Evolutionary conservation across 2,888 invertebrate genomes (phyloP), one percentile per base, ranked within the genome.

Genomic region (Luperina testacea): DNA sequence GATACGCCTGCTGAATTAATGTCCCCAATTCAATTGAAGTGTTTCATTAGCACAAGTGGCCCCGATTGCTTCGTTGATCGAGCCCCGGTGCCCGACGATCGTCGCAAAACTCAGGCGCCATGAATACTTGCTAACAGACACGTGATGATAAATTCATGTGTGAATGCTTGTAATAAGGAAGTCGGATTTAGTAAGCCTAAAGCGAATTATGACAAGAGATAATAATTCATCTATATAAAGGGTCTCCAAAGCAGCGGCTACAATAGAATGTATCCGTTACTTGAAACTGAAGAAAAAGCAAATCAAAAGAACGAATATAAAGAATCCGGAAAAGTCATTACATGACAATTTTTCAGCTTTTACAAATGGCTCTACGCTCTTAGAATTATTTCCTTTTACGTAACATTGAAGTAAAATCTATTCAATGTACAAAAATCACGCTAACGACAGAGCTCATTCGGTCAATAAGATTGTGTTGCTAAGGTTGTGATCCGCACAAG

Each of bases 11-110:
- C 93, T 94, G 95, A 96, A 96, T 96, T 95, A 96, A 95, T 95
- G 96, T 95, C 95, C 96, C 96, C 96, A 96, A 97, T 96, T 95
- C 96, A 96, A 96, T 97, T 96, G 95, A 95, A 96, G 94, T 95
- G 96, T 96, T 96, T 96, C 95, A 96, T 97, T 96, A 96, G 96
- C 94, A 95, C 96, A 97, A 97, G 97, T 97, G 97, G 97, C 94
- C 95, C 94, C 96, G 96, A 97, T 97, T 96, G 96, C 96, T 95
- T 95, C 95, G 96, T 95, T 95, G 94, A 93, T 95, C 93, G 94
- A 91, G 93, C 90, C 90, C 91, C 91, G 90, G 86, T 92, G 90
- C 90, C 90, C 91, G 91, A 87, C 92, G 89, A 92, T 92, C 91
- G 91, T 91, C 92, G 94, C 93, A 90, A 94, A 94, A 92, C 92